phyloP scores from a whole-genome alignment of 1,140 invertebrate genomes.

The Drosophila nasuta region DNA sequence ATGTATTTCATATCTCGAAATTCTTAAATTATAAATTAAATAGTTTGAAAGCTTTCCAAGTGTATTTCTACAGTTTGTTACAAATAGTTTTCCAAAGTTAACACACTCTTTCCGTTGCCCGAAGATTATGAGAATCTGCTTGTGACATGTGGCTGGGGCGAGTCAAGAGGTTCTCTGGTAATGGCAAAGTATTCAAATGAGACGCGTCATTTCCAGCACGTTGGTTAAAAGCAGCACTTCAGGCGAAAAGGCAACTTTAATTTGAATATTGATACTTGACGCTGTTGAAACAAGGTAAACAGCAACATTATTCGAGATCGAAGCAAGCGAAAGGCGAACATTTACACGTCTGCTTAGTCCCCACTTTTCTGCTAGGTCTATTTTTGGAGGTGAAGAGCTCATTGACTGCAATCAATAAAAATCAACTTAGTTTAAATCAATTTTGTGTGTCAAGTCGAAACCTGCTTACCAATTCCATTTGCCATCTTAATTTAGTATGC shows the following conservation, averaged over 20 bases:
- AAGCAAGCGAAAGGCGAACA: neutral
- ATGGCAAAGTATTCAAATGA: conserved; percentile 56
- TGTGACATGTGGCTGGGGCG: conserved; percentile 9
- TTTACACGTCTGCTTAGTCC: conserved; percentile 3
- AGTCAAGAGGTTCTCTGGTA: neutral
- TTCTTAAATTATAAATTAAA: too few relatives aligned
- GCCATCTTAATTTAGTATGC: conserved; percentile 39
- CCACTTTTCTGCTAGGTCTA: neutral
- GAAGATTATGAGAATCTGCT: conserved; percentile 9
- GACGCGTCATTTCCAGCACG: conserved; percentile 59
- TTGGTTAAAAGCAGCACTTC: conserved; percentile 22
- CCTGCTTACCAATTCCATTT: conserved; percentile 31
- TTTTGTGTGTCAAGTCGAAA: conserved; percentile 42
- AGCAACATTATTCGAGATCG: too few relatives aligned
- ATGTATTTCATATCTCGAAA: too few relatives aligned
- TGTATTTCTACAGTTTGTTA: neutral
- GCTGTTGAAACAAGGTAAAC: neutral
- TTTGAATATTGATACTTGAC: conserved; percentile 36
- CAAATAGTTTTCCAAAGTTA: neutral
- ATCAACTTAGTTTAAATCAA: conserved; percentile 76
- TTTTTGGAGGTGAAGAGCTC: conserved; percentile 2
- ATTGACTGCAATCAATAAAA: conserved; percentile 72
- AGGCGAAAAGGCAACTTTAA: conserved; percentile 43
- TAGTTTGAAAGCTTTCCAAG: neutral
- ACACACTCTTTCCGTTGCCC: neutral